Evolutionary conservation across 2,113 vertebrate genomes (phyloP).

Genomic region (Neotoma lepida): DNA sequence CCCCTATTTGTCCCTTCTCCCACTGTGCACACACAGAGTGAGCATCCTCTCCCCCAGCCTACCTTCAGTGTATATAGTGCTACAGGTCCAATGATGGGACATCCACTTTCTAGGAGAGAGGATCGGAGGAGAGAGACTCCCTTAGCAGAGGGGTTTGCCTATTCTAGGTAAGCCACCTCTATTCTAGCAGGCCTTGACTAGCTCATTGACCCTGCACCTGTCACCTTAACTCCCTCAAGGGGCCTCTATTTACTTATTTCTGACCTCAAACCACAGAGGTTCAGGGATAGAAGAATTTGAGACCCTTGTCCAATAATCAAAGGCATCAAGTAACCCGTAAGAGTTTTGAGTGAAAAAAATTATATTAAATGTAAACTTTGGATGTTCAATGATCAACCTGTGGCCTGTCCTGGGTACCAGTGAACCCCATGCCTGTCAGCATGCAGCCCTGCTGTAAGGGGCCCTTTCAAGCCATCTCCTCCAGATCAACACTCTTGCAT

Average conservation of each 20-base stretch:
- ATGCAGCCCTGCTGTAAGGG: background rate
- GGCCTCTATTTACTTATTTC: background rate
- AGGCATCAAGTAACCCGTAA: background rate
- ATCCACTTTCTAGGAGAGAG: background rate
- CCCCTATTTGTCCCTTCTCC: background rate
- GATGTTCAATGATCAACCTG: background rate
- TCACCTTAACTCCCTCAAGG: background rate
- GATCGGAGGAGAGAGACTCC: too few relatives aligned
- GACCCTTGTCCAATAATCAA: background rate
- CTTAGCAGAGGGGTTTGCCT: background rate
- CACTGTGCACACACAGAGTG: background rate
- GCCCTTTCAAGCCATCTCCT: background rate
- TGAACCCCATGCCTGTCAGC: fast-evolving
- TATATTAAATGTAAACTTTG: background rate
- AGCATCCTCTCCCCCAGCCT: background rate
- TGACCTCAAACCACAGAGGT: background rate
- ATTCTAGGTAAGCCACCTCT: background rate
- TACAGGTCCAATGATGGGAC: background rate
- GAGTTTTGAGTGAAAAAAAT: background rate
- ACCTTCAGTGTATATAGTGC: background rate
- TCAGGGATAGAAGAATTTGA: background rate
- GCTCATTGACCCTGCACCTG: background rate
- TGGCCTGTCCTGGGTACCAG: background rate
- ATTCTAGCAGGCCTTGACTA: background rate
- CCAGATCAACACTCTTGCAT: background rate